Base-by-base conservation (phyloP, 2,888 invertebrate species). In the Clostera curtula region DNA sequence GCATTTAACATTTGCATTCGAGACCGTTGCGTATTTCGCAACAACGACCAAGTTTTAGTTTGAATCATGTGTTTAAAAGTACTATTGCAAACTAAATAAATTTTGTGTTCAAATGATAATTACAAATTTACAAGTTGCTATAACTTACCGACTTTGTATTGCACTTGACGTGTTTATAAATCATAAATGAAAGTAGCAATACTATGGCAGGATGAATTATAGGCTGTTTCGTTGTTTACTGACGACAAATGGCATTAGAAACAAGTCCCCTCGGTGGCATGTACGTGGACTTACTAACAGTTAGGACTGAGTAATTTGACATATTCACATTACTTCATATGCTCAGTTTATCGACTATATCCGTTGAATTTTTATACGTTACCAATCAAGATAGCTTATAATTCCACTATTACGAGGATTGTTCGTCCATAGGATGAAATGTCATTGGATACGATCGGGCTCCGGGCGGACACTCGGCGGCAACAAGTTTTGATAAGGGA, bases 401-500 rank as follows among this genome's bases (percentile, higher is more conserved):
- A n/a, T n/a, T n/a, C n/a, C n/a, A n/a, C n/a, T n/a, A n/a, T n/a
- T n/a, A n/a, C n/a, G n/a, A n/a, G n/a, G n/a, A n/a, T n/a, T n/a
- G n/a, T n/a, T n/a, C n/a, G n/a, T n/a, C n/a, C n/a, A n/a, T n/a
- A n/a, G n/a, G n/a, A n/a, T n/a, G n/a, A n/a, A n/a, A n/a, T n/a
- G n/a, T n/a, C n/a, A n/a, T n/a, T n/a, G n/a, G n/a, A 54, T 64
- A 56, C 55, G 62, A 59, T 66, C 58, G 61, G 62, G 55, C 56
- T 56, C 57, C 50, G 62, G 64, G 56, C 58, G 54, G 59, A 56
- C 59, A 59, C 60, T 53, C 56, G 52, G 67, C 66, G 62, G 70
- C 69, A 80, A 77, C 76, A 64, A 75, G 76, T 77, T 77, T 73
- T 76, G 77, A 80, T 80, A 80, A 76, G 66, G 60, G 63, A 65